phyloP scores from a whole-genome alignment of 2,797 vertebrate species.

The Nyctalus aviator region DNA sequence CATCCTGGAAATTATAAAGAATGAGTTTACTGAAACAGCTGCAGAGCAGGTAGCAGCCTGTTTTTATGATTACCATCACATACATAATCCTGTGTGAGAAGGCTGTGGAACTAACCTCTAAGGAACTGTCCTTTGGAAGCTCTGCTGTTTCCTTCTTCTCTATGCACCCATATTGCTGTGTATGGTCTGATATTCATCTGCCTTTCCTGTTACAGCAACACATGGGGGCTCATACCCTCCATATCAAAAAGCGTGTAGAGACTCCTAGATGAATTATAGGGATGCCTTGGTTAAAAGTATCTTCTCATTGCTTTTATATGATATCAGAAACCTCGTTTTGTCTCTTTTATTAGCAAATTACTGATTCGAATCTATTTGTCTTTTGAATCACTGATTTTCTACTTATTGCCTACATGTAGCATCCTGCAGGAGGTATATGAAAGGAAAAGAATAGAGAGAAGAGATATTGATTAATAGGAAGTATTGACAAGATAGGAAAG shows the following conservation, averaged over 20 bases:
- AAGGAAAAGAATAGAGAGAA: neutral
- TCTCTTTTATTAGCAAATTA: neutral
- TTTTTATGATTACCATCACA: neutral
- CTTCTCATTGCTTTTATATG: neutral
- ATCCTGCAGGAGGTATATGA: neutral
- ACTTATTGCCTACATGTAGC: neutral
- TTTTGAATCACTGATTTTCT: neutral
- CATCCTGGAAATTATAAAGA: conserved; percentile 69
- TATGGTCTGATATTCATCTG: neutral
- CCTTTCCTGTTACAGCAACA: neutral
- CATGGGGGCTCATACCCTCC: neutral
- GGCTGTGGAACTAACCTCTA: neutral
- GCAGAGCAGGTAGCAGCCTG: conserved; percentile 2
- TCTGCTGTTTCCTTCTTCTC: neutral
- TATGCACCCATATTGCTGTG: fast-evolving
- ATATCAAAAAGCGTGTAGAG: neutral
- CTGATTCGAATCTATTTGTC: neutral
- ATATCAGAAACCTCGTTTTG: neutral
- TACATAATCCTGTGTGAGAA: neutral
- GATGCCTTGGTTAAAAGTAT: neutral
- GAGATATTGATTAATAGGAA: neutral
- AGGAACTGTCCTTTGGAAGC: neutral
- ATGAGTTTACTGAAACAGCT: conserved; percentile 61
- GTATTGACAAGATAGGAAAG: neutral
- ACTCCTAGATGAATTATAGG: neutral